Evolutionary conservation across 2,113 vertebrate species (phyloP), one percentile per base, ranked within the genome.

Genomic region (Lagopus leucura): DNA sequence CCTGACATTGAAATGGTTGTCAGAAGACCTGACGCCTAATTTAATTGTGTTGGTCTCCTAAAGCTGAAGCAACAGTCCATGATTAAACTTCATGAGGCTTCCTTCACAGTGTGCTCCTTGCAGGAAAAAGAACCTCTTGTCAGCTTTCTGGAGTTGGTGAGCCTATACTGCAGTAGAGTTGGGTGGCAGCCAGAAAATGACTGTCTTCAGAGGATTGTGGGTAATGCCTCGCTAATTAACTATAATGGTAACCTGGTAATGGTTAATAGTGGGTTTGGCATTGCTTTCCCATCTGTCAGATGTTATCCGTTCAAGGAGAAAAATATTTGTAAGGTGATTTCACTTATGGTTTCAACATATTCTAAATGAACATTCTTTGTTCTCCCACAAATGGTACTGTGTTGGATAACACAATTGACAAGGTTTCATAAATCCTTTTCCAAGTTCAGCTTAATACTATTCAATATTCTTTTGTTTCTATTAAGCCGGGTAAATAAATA

Each of bases 401-500:
- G 91, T 95, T 90, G 95, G 94, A 93, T 82, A 94, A 96, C 90
- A 92, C 58, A 90, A 91, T 48, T 92, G 86, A 96, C 87, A 95
- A 88, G 90, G 43, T 77, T 97, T 95, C 87, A 94, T 93, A 96
- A 90, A 93, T 94, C 84, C 87, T 93, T 97, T 88, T 96, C 93
- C 90, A 92, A 95, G 88, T 88, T 75, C 78, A 88, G 71, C 85
- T 92, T 94, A 94, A 96, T 86, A 52, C 40, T 78, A 86, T 94
- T 97, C 95, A 89, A 82, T 86, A 91, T 95, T 90, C 91, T 85
- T 95, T 95, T 95, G 82, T 88, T 95, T 95, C 95, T 90, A 76
- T 94, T 97, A 96, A 95, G 82, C 67, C 86, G 95, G 96, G 92
- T 96, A 97, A 97, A 95, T 92, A 97, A 97, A 96, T 82, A 95